These are phyloP conservation scores for Zaprionus capensis DNA, from an alignment of 1,140 invertebrate genomes.

Conservation along the genomic window DNA sequence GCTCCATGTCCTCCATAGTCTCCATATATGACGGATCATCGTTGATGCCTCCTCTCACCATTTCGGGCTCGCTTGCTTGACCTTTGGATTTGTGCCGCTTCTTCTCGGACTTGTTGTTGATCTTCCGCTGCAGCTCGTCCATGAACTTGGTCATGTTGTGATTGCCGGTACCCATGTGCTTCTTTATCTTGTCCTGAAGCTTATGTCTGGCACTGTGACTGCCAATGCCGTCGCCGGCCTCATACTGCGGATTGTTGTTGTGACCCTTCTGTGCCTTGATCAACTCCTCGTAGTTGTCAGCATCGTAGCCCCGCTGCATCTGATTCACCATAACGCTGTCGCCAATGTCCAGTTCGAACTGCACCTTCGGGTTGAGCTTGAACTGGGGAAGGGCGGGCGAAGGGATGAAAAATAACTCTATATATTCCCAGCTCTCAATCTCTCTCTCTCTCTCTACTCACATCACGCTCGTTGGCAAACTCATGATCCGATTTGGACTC, in stretches of 20 bases:
- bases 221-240: conserved; percentile 37
- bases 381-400: conserved; percentile 34
- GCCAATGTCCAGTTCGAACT: conserved; percentile 76
- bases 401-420: background rate
- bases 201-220: conserved; percentile 19
- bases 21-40: conserved; percentile 50
- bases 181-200: conserved; percentile 23
- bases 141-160: conserved; percentile 52
- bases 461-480: conserved; percentile 74
- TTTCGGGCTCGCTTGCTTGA: background rate
- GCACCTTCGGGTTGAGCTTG: conserved; percentile 58
- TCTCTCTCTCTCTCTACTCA: conserved; percentile 38
- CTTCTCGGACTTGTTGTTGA: conserved; percentile 38
- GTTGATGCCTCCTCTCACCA: conserved; percentile 13
- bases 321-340: conserved; percentile 55
- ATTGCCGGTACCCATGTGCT: conserved; percentile 34
- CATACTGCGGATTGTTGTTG: conserved; percentile 12
- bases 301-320: conserved; percentile 11
- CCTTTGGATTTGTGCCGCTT: conserved; percentile 51
- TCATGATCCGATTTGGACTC: conserved; percentile 82
- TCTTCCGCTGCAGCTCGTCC: conserved; percentile 50
- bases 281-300: conserved; percentile 32
- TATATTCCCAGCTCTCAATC: too few species aligned
- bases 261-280: conserved; percentile 4
- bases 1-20: conserved; percentile 32